Conservation (phyloP, 2,113 vertebrate genomes). For the Chloropsis cyanopogon region DNA sequence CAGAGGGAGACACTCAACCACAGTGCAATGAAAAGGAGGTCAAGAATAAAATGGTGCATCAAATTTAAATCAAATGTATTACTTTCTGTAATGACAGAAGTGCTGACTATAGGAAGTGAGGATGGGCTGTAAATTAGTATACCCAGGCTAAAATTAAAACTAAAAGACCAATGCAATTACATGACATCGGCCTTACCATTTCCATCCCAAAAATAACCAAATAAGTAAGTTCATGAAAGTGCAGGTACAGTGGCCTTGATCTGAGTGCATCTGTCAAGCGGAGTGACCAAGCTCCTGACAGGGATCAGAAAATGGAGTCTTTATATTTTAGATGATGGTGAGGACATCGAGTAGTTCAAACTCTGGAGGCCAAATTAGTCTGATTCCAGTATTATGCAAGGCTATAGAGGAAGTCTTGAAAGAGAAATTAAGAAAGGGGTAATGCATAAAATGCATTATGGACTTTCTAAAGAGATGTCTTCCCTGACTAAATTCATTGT, state of each 20-base stretch:
- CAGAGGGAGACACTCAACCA: neutral
- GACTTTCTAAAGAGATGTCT: neutral
- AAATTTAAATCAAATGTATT: neutral
- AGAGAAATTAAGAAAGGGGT: neutral
- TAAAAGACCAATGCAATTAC: neutral
- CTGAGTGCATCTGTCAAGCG: neutral
- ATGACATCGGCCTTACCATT: neutral
- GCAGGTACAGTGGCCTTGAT: neutral
- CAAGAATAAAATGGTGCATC: neutral
- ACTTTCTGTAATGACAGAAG: neutral
- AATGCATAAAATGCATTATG: neutral
- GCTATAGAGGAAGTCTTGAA: neutral
- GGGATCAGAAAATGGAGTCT: neutral
- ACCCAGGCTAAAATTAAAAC: neutral
- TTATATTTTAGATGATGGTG: neutral
- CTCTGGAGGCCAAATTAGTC: neutral
- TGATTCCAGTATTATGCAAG: accelerated
- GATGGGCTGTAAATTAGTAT: neutral
- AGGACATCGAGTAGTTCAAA: neutral
- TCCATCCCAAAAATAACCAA: neutral
- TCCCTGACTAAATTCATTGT: neutral
- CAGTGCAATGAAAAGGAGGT: neutral
- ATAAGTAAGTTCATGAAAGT: neutral
- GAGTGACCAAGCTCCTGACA: neutral
- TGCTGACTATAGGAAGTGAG: neutral